Conservation (phyloP, 2,113 vertebrate genomes). For the Candoia aspera region DNA sequence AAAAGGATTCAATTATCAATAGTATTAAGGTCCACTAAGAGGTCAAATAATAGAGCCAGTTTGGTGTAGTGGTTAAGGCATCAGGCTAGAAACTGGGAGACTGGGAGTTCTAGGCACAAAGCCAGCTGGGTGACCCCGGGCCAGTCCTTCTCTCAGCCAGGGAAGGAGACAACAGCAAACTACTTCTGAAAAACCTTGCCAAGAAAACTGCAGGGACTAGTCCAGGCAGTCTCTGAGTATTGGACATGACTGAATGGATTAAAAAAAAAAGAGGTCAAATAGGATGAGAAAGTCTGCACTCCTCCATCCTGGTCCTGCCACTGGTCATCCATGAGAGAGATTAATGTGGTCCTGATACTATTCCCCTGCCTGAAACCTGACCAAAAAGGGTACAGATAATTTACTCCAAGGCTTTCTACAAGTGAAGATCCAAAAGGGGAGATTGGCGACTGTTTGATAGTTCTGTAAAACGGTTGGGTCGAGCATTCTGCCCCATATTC, state of each 20-base stretch:
- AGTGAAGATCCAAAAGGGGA: not conserved
- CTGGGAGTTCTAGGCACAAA: no score
- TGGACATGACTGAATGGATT: no score
- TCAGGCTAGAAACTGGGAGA: no score
- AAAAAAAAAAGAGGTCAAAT: not conserved
- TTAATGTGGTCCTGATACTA: not conserved
- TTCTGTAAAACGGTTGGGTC: not conserved
- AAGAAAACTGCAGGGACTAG: no score
- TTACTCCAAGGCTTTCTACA: not conserved
- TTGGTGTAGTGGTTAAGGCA: no score
- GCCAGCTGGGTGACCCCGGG: no score
- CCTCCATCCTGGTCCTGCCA: not conserved
- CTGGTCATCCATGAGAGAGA: not conserved
- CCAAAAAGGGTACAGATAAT: not conserved
- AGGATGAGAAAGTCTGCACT: not conserved
- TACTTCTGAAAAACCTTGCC: no score
- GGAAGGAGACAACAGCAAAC: no score
- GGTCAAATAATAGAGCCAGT: not conserved
- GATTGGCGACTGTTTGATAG: not conserved
- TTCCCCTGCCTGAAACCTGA: not conserved
- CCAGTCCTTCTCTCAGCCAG: no score
- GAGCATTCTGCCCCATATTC: not conserved
- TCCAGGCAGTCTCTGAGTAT: no score
- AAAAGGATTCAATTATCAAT: no score
- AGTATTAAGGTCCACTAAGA: no score